Base-by-base conservation (phyloP, 2,888 invertebrate genomes). In the Cacoxenus indagator region DNA sequence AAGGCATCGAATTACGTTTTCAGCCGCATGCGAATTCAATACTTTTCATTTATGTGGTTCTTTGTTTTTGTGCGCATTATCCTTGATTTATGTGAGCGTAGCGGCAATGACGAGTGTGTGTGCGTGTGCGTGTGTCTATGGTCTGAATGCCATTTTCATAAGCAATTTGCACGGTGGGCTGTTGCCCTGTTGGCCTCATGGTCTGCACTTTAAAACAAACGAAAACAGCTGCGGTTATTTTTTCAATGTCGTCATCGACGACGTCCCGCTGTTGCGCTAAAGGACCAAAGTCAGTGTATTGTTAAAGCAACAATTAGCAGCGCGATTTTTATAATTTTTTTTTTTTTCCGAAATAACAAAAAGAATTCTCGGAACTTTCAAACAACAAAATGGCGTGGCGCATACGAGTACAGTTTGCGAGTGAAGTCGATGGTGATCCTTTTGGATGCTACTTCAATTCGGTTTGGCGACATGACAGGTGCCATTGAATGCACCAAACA, bases 281-380 rank as follows among this genome's bases (percentile, higher is more conserved):
- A 55, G 55, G 26, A 55, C 27, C 27, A 55, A 55, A 62, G 61
- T 62, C 43, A 62, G 31, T 43, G 78, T 80, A 82, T 82, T 81
- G 82, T 81, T 80, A 81, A 81, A 81, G 82, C 80, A n/a, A n/a
- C n/a, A 81, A 81, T 81, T 81, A 81, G 82, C 80, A 81, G 82
- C 73, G 17, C 9, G 72, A 76, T 77, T 80, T 81, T 80, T 80
- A n/a, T n/a, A n/a, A n/a, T n/a, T 81, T 76, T 26, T 64, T 51
- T 48, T 51, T 57, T 62, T 62, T 62, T 62, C 45, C 51, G 22
- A 14, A 4, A 51, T 51, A 22, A 9, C 22, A 51, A 51, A 51
- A 51, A 51, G 19, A 17, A 22, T 22, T 51, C 51, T 51, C 22
- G 22, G 22, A n/a, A 51, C 17, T 22, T 51, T 51, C 8, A 22